Evolutionary conservation across 2,888 invertebrate genomes (phyloP), one percentile per base, ranked within the genome.

Genomic region (Oxycera nigricornis): DNA sequence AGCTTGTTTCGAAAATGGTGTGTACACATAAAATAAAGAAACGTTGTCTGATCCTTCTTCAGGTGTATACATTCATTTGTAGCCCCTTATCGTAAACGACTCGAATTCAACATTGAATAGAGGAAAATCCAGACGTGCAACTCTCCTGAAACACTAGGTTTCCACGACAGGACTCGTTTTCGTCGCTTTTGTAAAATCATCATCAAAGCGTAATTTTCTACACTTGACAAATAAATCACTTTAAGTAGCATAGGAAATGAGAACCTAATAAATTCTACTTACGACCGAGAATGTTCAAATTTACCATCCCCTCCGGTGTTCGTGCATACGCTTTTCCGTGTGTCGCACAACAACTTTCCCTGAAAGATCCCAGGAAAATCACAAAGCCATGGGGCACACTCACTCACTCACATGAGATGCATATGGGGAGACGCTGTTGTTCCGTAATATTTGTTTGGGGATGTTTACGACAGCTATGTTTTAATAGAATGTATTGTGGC

Each of bases 171-270:
- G 61, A 31, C 17, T 61, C 28, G 26, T 61, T 61, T 17, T 70
- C 14, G 35, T 2, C 31, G 70, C 14, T 52, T 3, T 28, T 31
- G 11, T 55, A 46, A n/a, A 70, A 55, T 70, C 70, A 70, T 70
- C 70, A 55, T 70, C 70, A 70, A 70, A 70, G 52, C 55, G 55
- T 70, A 55, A 70, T 70, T 70, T 70, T 31, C 52, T 70, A 31
- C 70, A 55, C 70, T 55, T 52, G 70, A 70, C 35, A 30, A 70
- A 70, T 70, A 70, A 70, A 70, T 70, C 70, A 70, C 70, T 14
- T 70, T 70, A 70, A 70, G 70, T 52, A 35, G 70, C 52, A 52
- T 65, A 65, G 52, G 70, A 52, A 70, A 70, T 52, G 35, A 70
- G 70, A 20, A 31, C 55, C 52, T 70, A 52, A 70, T 70, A 70